Evolutionary conservation across 2,797 vertebrate genomes (phyloP).

Genomic region (Gymnodraco acuticeps): DNA sequence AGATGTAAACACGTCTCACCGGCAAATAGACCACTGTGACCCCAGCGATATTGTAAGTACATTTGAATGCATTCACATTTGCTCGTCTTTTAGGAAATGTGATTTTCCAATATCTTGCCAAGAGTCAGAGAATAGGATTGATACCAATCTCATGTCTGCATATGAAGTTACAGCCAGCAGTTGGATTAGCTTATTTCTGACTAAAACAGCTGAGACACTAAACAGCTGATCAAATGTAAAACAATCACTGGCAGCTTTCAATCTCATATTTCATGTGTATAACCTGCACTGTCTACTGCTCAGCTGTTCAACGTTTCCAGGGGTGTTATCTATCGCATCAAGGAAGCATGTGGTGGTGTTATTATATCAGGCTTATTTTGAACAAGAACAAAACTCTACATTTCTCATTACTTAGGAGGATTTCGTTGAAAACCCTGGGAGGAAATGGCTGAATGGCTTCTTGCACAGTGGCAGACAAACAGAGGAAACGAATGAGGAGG

Average conservation of each 20-base stretch:
- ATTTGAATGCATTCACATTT: conserved; percentile 6
- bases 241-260: neutral
- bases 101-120: neutral
- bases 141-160: neutral
- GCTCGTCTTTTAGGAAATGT: neutral
- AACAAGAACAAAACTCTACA: neutral
- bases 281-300: neutral
- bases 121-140: neutral
- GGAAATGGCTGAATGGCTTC: conserved; percentile 89
- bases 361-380: neutral
- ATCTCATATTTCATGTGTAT: neutral
- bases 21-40: conserved; percentile 91
- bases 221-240: neutral
- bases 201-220: neutral
- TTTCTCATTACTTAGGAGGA: conserved; percentile 77
- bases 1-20: conserved; percentile 93
- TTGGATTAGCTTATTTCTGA: neutral
- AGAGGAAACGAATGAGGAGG: conserved; percentile 24
- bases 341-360: neutral
- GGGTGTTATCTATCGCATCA: neutral
- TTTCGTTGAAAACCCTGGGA: conserved; percentile 90
- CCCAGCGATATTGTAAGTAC: conserved; percentile 87
- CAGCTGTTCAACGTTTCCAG: neutral
- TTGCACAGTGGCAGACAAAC: conserved; percentile 56
- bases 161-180: neutral